These are phyloP conservation scores for Pseudolaguvia tuberculata DNA, from an alignment of 2,113 vertebrate species.

Conservation along the genomic window DNA sequence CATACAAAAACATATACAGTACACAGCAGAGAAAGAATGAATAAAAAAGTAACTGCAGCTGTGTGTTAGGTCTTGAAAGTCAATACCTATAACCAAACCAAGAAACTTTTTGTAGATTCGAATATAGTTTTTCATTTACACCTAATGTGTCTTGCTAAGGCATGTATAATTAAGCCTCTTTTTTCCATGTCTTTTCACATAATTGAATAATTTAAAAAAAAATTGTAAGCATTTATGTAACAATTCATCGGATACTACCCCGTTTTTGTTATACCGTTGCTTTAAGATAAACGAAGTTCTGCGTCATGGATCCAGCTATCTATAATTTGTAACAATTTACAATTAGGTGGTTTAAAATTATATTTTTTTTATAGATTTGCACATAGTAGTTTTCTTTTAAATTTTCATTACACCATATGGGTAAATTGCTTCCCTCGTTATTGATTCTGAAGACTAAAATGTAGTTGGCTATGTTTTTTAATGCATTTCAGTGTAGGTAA, in stretches of 20 bases:
- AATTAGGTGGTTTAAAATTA: too few relatives aligned
- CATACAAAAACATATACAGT: too few relatives aligned
- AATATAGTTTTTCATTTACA: slow-evolving; percentile 34
- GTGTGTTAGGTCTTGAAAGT: slow-evolving; percentile 42
- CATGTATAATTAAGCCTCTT: not conserved
- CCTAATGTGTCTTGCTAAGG: too few relatives aligned
- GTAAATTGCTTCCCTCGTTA: not conserved
- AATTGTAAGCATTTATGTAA: not conserved
- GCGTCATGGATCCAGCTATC: too few relatives aligned
- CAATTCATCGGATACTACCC: too few relatives aligned
- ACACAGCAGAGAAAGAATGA: too few relatives aligned
- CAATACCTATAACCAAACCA: slow-evolving; percentile 46
- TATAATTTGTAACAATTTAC: too few relatives aligned
- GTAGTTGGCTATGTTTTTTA: slow-evolving; percentile 33
- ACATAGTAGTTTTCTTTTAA: not conserved
- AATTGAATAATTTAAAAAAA: too few relatives aligned
- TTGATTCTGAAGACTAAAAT: slow-evolving; percentile 32
- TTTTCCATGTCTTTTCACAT: not conserved
- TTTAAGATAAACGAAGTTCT: too few relatives aligned
- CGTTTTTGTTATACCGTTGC: too few relatives aligned
- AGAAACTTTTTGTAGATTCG: slow-evolving; percentile 46
- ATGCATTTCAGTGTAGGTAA: slow-evolving; percentile 18
- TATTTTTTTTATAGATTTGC: not conserved
- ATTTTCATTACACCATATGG: not conserved
- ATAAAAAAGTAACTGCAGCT: not conserved